Base-by-base conservation (phyloP, 2,113 vertebrate genomes). In the Paratilapia polleni region DNA sequence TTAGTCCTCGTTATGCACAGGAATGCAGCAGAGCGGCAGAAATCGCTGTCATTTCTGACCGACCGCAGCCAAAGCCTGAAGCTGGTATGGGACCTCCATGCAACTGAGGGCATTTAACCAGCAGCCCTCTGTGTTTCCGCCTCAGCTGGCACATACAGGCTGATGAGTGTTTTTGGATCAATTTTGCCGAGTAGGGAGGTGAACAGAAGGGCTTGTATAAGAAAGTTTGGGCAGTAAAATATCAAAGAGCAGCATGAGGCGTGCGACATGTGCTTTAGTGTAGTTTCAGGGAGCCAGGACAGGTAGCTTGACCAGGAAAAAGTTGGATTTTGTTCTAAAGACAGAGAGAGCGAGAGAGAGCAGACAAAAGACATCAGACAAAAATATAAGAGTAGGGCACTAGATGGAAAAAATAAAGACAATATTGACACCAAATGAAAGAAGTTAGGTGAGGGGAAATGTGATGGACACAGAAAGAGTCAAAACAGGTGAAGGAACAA, bases 1-100 rank as follows among this genome's bases (percentile, higher is more conserved):
- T 96, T 95, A 95, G 84, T 82, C 78, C 90, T 81, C 17, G 86
- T 94, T 94, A 94, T 78, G 82, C 31, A 80, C 88, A 87, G 80
- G 63, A 81, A 89, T 52, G 84, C 92, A 95, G 80, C 26, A 2
- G 77, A 94, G 92, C 89, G 66, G 82, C 80, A 91, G 84, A 80
- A 61, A 74, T 58, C 2, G 41, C 86, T 77, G 79, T 90, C 88
- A 80, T 81, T 80, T 88, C 61, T 64, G 83, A 89, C 81, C 26
- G 13, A 79, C 52, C 12, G 6, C 17, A 7, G 68, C 78, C 86
- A 81, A 66, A 89, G 56, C 80, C 26, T 12, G 26, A 63, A 80
- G 77, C 82, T 19, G 31, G 57, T 57, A 0, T 6, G 59, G 26
- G 82, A 82, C 56, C 78, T 87, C 66, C 0, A 36, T 78, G 26